These are phyloP conservation scores for Octodon degus DNA, from an alignment of 2,113 vertebrate species.

Conservation along the genomic window DNA sequence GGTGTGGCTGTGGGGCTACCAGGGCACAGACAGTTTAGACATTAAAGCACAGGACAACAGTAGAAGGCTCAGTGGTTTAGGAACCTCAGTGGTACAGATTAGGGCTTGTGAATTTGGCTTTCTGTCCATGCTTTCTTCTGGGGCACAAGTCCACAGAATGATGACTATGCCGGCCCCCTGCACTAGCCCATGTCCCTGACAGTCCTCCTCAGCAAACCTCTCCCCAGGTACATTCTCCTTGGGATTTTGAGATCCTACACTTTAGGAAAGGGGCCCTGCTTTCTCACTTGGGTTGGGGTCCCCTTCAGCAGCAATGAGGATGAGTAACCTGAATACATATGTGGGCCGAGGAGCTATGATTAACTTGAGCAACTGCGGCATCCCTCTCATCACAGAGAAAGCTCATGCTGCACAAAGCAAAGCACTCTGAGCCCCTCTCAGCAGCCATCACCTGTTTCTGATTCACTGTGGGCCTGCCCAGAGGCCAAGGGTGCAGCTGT, in stretches of 20 bases:
- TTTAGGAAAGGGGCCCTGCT: background rate
- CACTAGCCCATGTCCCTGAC: background rate
- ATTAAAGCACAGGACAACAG: background rate
- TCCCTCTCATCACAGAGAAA: background rate
- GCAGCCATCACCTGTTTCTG: background rate
- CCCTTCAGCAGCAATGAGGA: background rate
- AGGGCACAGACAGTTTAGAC: rapidly evolving
- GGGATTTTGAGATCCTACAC: background rate
- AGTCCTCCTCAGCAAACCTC: background rate
- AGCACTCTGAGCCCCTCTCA: too few species aligned
- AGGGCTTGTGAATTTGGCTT: background rate
- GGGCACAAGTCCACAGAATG: background rate
- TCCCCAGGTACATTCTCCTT: rapidly evolving
- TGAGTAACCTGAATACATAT: background rate
- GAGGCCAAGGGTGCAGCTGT: background rate
- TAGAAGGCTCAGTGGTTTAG: background rate
- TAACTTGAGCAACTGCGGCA: background rate
- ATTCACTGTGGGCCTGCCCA: rapidly evolving
- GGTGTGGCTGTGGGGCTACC: rapidly evolving
- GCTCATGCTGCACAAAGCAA: rapidly evolving
- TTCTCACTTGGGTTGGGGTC: background rate
- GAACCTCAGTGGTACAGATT: background rate
- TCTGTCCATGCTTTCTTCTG: background rate
- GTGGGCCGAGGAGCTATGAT: background rate
- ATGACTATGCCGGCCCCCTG: rapidly evolving